Conservation (phyloP, 2,888 invertebrate species). For the Iselma pallidipennis region DNA sequence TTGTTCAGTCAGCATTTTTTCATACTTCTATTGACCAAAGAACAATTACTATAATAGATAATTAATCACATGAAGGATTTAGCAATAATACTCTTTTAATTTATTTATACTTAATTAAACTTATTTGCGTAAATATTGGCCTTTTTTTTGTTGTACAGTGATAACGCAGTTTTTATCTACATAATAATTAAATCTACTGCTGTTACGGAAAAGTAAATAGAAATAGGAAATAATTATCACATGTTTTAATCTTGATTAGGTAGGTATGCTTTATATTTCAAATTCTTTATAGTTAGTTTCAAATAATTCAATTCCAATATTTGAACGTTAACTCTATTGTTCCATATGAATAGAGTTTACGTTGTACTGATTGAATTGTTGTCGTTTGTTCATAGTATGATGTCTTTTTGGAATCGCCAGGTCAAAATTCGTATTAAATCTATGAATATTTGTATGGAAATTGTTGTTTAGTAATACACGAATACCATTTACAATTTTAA, state of each 20-base stretch:
- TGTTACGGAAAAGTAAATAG: not conserved
- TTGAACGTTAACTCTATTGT: no score
- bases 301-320: not conserved
- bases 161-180: not conserved
- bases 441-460: not conserved
- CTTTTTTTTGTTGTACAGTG: not conserved
- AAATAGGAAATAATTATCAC: no score
- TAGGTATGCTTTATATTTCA: not conserved
- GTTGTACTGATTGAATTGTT: not conserved
- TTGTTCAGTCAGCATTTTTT: no score
- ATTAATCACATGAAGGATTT: no score
- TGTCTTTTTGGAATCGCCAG: constrained; percentile 2
- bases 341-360: not conserved
- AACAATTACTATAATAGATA: no score
- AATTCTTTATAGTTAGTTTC: not conserved
- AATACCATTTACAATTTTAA: not conserved
- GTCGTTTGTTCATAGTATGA: not conserved
- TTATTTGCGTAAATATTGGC: no score
- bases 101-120: no score
- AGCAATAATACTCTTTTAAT: no score
- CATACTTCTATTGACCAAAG: no score
- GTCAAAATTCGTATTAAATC: constrained; percentile 3
- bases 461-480: not conserved
- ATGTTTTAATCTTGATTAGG: no score
- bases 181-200: not conserved